Base-by-base conservation (phyloP, 2,888 invertebrate species). In the Pterostichus madidus region DNA sequence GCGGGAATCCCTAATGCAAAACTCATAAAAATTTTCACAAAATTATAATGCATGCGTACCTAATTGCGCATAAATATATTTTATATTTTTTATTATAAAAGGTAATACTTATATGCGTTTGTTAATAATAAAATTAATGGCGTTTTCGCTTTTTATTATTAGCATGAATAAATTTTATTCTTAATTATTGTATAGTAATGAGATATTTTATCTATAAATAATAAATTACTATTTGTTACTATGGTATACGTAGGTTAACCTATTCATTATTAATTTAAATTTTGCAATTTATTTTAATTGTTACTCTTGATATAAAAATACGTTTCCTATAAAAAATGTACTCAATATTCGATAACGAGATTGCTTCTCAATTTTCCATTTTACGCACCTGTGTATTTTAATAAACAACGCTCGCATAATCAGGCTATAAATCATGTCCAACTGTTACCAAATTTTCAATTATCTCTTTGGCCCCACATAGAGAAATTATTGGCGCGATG, bases 41-140 rank as follows among this genome's bases (percentile, higher is more conserved):
- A 71, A 71, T 44, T 71, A 71, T 71, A 71, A 71, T 15, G 46
- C 68, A 17, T 71, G 39, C 10, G 44, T 71, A 39, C 39, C 15
- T 44, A 71, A 71, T 71, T 71, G 44, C 68, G n/a, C 44, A 71
- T 71, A 71, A 71, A 44, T 39, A 39, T 17, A 44, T 44, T 71
- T 71, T 44, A 44, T 68, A 39, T 71, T 71, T 31, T 17, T 17
- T 17, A 44, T 39, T 35, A 32, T 39, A 44, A 71, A 71, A 44
- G 17, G 15, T 71, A 39, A 7, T 44, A 24, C 24, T 3, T 24
- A 2, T 24, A 44, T 44, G 15, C 24, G 15, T 71, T 44, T 71
- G 17, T 71, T 17, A 71, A 44, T 71, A 15, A 71, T 71, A 39
- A 71, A 64, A 11, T 31, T 64, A 64, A 64, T 64, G 13, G 64